Percentiles rank a stretch among this genome's conserved stretches.
These are phyloP conservation scores for Eciton burchellii DNA, from an alignment of 1,140 invertebrate species.

Conservation along the genomic window DNA sequence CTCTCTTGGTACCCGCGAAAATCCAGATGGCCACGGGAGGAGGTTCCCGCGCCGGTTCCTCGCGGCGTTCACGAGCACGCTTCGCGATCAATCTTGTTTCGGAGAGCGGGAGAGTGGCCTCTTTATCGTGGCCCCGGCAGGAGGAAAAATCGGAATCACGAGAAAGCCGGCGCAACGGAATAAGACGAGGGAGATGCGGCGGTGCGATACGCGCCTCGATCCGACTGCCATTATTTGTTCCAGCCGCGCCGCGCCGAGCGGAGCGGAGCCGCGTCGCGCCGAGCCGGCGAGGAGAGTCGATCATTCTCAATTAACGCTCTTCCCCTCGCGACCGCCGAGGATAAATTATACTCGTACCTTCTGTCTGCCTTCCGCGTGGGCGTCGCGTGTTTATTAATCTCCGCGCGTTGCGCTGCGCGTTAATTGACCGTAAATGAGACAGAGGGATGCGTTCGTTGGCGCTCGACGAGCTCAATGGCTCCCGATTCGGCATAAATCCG, in stretches of 20 bases:
- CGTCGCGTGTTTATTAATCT: constrained; percentile 61
- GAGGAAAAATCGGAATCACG: constrained; percentile 60
- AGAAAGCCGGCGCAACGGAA: constrained; percentile 30
- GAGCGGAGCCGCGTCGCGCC: constrained; percentile 13
- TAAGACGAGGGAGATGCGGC: constrained; percentile 56
- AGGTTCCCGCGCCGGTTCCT: constrained; percentile 32
- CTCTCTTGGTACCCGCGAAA: constrained; percentile 39
- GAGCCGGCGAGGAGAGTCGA: constrained; percentile 52
- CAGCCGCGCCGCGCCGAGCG: constrained; percentile 27
- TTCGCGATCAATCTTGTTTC: constrained; percentile 59
- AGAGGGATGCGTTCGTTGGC: constrained; percentile 54
- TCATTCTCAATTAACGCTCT: constrained; percentile 63
- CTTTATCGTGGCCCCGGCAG: constrained; percentile 51
- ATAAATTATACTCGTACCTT: constrained; percentile 60
- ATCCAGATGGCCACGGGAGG: constrained; percentile 32
- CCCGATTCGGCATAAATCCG: constrained; percentile 48
- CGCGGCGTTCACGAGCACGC: constrained; percentile 51
- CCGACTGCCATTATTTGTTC: constrained; percentile 59
- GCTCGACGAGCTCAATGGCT: constrained; percentile 49
- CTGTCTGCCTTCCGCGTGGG: constrained; percentile 58
- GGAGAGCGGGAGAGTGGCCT: constrained; percentile 44
- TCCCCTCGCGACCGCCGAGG: constrained; percentile 50
- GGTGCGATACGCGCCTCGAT: constrained; percentile 55
- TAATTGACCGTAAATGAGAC: constrained; percentile 60
- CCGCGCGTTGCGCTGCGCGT: constrained; percentile 51